Percentiles rank a stretch among this genome's conserved stretches.
Evolutionary conservation across 2,797 vertebrate species (phyloP).

Genomic region (Moxostoma hubbsi): DNA sequence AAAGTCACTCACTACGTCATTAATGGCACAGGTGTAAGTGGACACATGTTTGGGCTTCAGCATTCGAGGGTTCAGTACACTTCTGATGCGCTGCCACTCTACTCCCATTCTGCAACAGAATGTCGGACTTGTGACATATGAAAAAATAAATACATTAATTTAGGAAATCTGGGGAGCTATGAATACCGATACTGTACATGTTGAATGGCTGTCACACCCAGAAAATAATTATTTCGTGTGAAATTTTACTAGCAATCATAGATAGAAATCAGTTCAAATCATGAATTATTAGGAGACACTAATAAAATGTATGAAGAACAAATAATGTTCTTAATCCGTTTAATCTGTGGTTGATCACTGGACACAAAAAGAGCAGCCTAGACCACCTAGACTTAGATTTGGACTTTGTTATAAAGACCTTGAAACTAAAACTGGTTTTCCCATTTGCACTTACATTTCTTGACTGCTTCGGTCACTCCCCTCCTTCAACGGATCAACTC

Average conservation of each 20-base stretch:
- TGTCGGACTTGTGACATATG: background rate
- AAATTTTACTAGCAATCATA: background rate
- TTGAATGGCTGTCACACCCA: background rate
- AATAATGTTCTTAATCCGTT: too few relatives aligned
- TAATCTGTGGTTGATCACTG: too few relatives aligned
- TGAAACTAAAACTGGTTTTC: too few relatives aligned
- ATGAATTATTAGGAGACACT: too few relatives aligned
- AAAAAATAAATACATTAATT: background rate
- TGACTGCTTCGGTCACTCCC: too few relatives aligned
- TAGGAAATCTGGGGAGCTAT: background rate
- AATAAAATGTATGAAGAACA: too few relatives aligned
- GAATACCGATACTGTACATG: background rate
- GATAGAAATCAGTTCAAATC: too few relatives aligned
- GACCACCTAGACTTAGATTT: too few relatives aligned
- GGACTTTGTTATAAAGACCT: too few relatives aligned
- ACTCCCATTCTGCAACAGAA: slow-evolving; percentile 70
- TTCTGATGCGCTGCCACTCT: slow-evolving; percentile 79
- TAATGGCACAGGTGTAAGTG: slow-evolving; percentile 72
- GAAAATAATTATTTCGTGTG: background rate
- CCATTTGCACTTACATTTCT: too few relatives aligned
- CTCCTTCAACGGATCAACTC: too few relatives aligned
- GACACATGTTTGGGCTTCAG: slow-evolving; percentile 81
- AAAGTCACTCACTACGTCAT: slow-evolving; percentile 80
- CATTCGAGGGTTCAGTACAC: slow-evolving; percentile 81
- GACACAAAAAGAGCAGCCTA: too few relatives aligned